These are phyloP conservation scores for Sialia sialis DNA, from an alignment of 2,113 vertebrate species.

Conservation along the genomic window DNA sequence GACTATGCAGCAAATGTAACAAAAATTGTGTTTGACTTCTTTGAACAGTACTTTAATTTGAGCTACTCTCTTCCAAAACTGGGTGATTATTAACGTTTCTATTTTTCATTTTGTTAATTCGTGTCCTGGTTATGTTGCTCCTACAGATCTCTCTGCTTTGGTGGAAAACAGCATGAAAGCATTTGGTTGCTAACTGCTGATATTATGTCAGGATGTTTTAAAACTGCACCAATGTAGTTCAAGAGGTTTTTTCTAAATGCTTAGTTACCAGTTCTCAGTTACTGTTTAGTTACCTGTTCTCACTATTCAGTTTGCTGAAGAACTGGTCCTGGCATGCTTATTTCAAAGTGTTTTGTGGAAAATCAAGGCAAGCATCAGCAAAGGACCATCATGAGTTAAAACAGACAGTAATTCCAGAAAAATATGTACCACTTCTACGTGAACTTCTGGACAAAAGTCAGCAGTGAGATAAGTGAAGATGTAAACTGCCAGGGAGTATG, in stretches of 20 bases:
- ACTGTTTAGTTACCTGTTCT: not conserved
- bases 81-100: constrained; percentile 74
- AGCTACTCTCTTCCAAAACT: constrained; percentile 88
- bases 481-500: not conserved
- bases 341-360: not conserved
- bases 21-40: constrained; percentile 85
- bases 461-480: constrained; percentile 4
- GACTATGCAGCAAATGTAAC: constrained; percentile 85
- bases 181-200: not conserved
- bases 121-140: not conserved
- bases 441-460: not conserved
- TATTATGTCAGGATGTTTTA: not conserved
- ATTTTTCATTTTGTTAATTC: not conserved
- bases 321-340: not conserved
- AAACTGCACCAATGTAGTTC: not conserved
- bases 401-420: not conserved
- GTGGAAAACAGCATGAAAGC: not conserved
- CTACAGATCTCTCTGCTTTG: not conserved
- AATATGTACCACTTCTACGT: not conserved
- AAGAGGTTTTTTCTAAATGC: not conserved
- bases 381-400: not conserved
- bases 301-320: not conserved
- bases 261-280: no score
- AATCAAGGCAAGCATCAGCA: not conserved
- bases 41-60: constrained; percentile 90